phyloP scores from a whole-genome alignment of 2,888 invertebrate genomes.

The Tortrix viridana region DNA sequence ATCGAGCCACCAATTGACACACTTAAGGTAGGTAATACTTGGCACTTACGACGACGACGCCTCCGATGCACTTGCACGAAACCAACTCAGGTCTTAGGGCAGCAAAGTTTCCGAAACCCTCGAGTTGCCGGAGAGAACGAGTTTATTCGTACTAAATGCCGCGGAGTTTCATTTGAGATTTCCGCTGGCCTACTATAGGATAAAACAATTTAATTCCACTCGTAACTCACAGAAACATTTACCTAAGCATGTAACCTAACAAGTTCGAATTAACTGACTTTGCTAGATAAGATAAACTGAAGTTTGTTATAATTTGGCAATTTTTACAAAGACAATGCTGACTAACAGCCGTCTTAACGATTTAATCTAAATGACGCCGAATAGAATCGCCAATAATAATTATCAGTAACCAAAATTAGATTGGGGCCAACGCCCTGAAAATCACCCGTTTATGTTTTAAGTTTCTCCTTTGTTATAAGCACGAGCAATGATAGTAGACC shows the following conservation, averaged over 20 bases:
- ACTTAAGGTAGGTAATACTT: conserved; percentile 82
- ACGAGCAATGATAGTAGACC: conserved; percentile 30
- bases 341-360: too few relatives aligned
- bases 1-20: conserved; percentile 83
- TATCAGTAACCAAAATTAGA: too few relatives aligned
- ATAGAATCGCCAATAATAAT: too few relatives aligned
- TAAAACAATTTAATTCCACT: too few relatives aligned
- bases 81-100: conserved; percentile 41
- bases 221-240: too few relatives aligned
- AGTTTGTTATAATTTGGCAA: too few relatives aligned
- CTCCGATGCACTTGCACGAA: conserved; percentile 58
- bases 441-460: not conserved
- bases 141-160: conserved; percentile 24
- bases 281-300: too few relatives aligned
- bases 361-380: too few relatives aligned
- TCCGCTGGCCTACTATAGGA: not conserved
- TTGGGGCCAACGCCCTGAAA: not conserved
- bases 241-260: too few relatives aligned
- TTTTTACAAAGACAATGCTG: too few relatives aligned
- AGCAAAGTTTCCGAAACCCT: conserved; percentile 32
- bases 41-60: conserved; percentile 71
- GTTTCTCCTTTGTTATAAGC: conserved; percentile 10
- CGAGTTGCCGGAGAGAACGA: conserved; percentile 7
- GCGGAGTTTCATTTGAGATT: conserved; percentile 14
- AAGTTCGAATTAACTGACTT: too few relatives aligned